Base-by-base conservation (phyloP, 2,113 vertebrate genomes). In the Motacilla alba region DNA sequence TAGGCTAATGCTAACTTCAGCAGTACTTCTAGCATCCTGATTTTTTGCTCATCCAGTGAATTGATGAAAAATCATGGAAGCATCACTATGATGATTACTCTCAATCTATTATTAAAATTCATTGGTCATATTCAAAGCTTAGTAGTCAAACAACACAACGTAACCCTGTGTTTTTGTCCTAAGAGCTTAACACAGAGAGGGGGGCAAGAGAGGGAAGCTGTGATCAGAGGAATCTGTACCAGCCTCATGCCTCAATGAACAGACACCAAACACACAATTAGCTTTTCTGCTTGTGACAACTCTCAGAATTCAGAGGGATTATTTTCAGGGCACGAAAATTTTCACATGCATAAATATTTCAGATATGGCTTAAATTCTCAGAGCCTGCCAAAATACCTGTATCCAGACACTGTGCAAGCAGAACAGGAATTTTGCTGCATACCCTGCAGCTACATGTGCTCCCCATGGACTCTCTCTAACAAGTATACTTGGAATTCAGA, bases 141-240 rank as follows among this genome's bases (percentile, higher is more conserved):
- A 49, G 35, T 13, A 44, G 53, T 17, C 18, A 76, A 67, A 49
- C 21, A 55, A 66, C 0, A 4, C 12, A 33, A 7, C 27, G 18
- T 5, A 86, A 72, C 33, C 22, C 15, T 44, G 33, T 5, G 70
- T n/a, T 77, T n/a, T 49, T 62, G 6, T 50, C 5, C 8, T 23
- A 33, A 31, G 21, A 39, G 39, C 15, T 52, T 77, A 86, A 17
- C 6, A 26, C 1, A 5, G 13, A 30, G 4, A 8, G 1, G 1
- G 0, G 3, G 3, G 5, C 6, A 30, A 39, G 33, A 35, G 47
- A 83, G 18, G 10, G 15, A 37, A 62, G 8, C 3, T 1, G 3
- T 8, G 14, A 33, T 23, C n/a, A 59, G 35, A 15, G 31, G n/a
- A 72, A 23, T 28, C 47, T 15, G 2, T 52, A 26, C 52, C 27